Conservation (phyloP, 2,888 invertebrate species). For the Andrena flavipes region DNA sequence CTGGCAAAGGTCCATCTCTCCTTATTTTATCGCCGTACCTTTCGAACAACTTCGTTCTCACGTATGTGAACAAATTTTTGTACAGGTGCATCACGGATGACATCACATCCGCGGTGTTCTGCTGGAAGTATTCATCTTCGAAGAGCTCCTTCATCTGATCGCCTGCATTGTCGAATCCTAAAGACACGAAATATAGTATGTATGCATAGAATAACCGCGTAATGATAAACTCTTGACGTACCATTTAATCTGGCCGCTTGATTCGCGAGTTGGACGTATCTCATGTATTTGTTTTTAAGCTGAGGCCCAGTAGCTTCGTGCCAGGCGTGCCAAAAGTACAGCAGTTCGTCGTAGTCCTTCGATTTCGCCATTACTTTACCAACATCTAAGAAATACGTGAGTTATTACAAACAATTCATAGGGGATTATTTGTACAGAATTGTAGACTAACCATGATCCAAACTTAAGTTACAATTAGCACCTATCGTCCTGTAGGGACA, state of each 20-base stretch:
- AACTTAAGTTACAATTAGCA: constrained; percentile 82
- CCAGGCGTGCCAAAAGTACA: constrained; percentile 93
- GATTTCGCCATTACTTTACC: constrained; percentile 89
- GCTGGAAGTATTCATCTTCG: constrained; percentile 89
- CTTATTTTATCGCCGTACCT: constrained; percentile 88
- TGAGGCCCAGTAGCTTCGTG: constrained; percentile 92
- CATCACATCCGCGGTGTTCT: constrained; percentile 86
- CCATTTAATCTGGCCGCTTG: constrained; percentile 91
- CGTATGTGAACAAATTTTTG: constrained; percentile 93
- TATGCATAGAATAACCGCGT: background rate
- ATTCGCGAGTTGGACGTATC: constrained; percentile 92
- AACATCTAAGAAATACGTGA: constrained; percentile 81
- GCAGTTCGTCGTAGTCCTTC: constrained; percentile 90
- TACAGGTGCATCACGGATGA: constrained; percentile 88
- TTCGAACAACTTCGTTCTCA: constrained; percentile 88
- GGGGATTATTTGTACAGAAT: background rate
- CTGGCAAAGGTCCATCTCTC: constrained; percentile 92
- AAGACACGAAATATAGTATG: background rate
- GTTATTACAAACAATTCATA: background rate
- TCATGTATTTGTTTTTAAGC: constrained; percentile 90
- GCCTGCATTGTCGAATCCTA: constrained; percentile 92
- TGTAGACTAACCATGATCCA: constrained; percentile 83
- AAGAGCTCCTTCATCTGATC: constrained; percentile 92
- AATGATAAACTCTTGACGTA: constrained; percentile 77
- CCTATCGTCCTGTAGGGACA: constrained; percentile 88